phyloP scores from a whole-genome alignment of 2,113 vertebrate genomes.

The Herpetotheres cachinnans region DNA sequence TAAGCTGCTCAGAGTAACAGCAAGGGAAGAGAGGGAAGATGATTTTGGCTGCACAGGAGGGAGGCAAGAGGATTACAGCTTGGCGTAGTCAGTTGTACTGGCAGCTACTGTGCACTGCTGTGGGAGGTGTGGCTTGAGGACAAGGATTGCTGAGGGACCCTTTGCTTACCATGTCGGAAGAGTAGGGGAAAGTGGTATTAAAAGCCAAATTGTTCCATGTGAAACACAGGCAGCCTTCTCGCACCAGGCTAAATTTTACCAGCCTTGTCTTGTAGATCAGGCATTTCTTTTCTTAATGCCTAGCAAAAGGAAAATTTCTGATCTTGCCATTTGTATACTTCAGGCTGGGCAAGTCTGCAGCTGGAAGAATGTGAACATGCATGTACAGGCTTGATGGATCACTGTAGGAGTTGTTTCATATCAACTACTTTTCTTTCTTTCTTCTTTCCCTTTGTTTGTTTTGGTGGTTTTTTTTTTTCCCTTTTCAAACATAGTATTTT shows the following conservation, averaged over 20 bases:
- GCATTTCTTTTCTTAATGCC: background rate
- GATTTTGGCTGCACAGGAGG: background rate
- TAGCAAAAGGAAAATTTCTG: background rate
- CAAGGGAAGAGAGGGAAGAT: background rate
- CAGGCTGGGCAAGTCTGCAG: background rate
- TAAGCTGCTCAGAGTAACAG: background rate
- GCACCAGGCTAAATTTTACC: background rate
- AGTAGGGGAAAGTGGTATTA: background rate
- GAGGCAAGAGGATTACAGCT: background rate
- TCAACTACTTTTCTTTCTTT: background rate
- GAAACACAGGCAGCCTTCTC: background rate
- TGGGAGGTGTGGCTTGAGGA: background rate
- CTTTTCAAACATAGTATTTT: background rate
- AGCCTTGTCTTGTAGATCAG: background rate
- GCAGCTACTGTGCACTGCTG: background rate
- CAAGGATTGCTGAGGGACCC: background rate
- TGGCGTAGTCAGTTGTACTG: background rate
- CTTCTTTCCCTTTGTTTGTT: no score
- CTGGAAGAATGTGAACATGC: background rate
- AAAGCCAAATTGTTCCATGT: background rate
- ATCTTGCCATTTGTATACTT: background rate
- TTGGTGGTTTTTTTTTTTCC: rapidly evolving
- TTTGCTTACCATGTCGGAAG: background rate
- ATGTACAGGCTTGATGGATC: background rate
- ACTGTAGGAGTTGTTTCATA: rapidly evolving